Conservation (phyloP, 2,113 vertebrate genomes). For the Clinocottus analis region DNA sequence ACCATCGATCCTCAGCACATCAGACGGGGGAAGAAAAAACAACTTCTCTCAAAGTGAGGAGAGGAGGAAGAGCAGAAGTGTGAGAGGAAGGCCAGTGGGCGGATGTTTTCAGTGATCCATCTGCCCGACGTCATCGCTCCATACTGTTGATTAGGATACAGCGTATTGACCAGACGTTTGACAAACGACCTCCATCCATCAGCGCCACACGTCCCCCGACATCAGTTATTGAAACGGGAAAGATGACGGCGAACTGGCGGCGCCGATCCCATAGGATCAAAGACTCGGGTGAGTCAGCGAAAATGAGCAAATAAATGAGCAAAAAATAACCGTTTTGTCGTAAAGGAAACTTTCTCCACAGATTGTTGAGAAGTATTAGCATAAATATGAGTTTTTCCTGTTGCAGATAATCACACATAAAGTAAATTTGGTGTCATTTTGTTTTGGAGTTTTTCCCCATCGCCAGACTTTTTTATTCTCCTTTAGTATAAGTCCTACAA, state of each 20-base stretch:
- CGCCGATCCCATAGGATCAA: conserved; percentile 13
- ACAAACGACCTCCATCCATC: conserved; percentile 39
- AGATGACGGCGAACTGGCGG: conserved; percentile 20
- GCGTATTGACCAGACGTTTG: conserved; percentile 47
- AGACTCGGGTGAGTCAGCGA: conserved; percentile 36
- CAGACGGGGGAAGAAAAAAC: background rate
- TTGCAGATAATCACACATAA: background rate
- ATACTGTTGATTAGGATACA: conserved; percentile 23
- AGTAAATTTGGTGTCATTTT: background rate
- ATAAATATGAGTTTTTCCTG: too few species aligned
- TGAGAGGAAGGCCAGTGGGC: background rate
- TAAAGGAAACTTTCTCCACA: background rate
- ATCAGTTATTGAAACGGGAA: conserved; percentile 27
- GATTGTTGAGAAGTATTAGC: background rate
- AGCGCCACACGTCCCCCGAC: conserved; percentile 7
- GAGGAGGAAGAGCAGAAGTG: background rate
- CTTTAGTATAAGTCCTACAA: background rate
- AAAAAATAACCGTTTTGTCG: background rate
- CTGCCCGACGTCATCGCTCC: conserved; percentile 23
- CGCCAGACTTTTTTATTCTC: background rate
- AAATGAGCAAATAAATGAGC: too few species aligned
- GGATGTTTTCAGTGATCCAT: conserved; percentile 27
- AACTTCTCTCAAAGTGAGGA: background rate
- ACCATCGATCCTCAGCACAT: background rate
- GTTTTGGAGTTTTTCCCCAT: background rate